Percentiles rank a stretch among this genome's conserved stretches.
Evolutionary conservation across 1,140 invertebrate species (phyloP).

Genomic region (Drosophila melanica): DNA sequence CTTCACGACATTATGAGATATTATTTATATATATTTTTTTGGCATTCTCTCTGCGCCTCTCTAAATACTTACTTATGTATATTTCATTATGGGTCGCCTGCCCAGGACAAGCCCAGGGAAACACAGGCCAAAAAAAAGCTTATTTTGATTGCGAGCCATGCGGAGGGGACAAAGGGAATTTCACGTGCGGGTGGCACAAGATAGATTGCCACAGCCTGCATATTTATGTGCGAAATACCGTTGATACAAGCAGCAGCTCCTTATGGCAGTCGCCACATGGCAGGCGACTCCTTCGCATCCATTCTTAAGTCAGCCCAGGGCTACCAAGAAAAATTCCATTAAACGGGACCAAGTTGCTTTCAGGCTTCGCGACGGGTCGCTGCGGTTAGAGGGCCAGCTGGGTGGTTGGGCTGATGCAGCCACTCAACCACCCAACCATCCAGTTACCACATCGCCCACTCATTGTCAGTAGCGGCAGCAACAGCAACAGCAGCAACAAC

Average conservation of each 20-base stretch:
- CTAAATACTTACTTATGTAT: slow-evolving; percentile 61
- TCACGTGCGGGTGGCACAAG: slow-evolving; percentile 74
- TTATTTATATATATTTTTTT: slow-evolving; percentile 72
- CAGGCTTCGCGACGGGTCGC: slow-evolving; percentile 5
- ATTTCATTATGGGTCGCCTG: slow-evolving; percentile 63
- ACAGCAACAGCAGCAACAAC: slow-evolving; percentile 42
- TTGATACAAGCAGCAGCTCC: slow-evolving; percentile 52
- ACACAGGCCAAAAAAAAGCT: slow-evolving; percentile 42
- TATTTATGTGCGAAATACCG: slow-evolving; percentile 81
- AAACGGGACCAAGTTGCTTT: slow-evolving; percentile 30
- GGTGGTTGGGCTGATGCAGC: slow-evolving; percentile 27
- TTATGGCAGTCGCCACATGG: slow-evolving; percentile 50
- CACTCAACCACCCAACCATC: slow-evolving; percentile 31
- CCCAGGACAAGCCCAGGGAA: slow-evolving; percentile 20
- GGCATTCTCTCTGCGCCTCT: slow-evolving; percentile 29
- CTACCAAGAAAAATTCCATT: slow-evolving; percentile 59
- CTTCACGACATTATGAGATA: slow-evolving; percentile 80
- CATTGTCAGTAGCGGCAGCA: slow-evolving; percentile 57
- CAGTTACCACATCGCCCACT: slow-evolving; percentile 48
- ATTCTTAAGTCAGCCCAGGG: slow-evolving; percentile 25
- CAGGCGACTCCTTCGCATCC: slow-evolving; percentile 28
- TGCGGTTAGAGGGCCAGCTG: slow-evolving; percentile 25
- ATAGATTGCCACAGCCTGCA: slow-evolving; percentile 73
- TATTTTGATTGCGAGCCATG: slow-evolving; percentile 43
- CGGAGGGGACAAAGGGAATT: slow-evolving; percentile 66